Percentiles rank a stretch among this genome's conserved stretches.
phyloP scores from a whole-genome alignment of 2,797 vertebrate species.

The Hirundo rustica region DNA sequence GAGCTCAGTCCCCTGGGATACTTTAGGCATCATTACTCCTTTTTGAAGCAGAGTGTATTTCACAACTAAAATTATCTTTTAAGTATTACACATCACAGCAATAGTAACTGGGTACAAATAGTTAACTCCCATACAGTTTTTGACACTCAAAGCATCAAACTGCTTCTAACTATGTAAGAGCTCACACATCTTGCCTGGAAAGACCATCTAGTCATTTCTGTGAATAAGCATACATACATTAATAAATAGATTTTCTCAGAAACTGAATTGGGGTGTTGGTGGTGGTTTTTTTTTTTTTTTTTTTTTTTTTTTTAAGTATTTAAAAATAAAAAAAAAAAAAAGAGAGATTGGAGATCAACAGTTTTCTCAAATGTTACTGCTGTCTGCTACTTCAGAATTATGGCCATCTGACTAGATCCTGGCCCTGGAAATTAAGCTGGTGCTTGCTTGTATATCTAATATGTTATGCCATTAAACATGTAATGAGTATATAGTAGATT shows the following conservation, averaged over 20 bases:
- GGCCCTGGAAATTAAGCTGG: background rate
- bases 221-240: background rate
- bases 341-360: background rate
- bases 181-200: background rate
- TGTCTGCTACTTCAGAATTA: background rate
- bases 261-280: background rate
- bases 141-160: background rate
- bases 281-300: no score
- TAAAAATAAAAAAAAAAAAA: background rate
- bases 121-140: background rate
- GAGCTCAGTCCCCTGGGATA: background rate
- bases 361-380: background rate
- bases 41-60: background rate
- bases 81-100: background rate
- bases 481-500: background rate
- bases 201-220: background rate
- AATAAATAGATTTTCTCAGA: background rate
- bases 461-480: background rate
- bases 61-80: background rate
- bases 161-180: background rate
- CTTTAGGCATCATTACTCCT: background rate
- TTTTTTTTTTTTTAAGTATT: no score
- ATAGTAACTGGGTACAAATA: background rate
- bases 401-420: background rate
- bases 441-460: background rate